Base-by-base conservation (phyloP, 2,113 vertebrate species). In the Catharus bicknelli region DNA sequence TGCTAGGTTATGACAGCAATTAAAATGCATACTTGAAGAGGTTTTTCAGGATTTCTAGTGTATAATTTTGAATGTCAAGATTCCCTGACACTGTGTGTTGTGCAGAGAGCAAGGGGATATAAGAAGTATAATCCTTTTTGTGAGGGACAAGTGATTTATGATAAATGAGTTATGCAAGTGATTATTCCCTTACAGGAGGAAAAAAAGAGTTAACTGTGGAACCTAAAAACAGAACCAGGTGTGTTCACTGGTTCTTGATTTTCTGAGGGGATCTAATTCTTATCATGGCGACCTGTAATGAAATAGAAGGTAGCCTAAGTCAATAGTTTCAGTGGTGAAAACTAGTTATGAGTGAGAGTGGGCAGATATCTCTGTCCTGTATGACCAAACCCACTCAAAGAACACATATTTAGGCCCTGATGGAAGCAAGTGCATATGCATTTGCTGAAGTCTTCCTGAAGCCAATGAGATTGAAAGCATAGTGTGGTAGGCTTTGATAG, bases 401-500 rank as follows among this genome's bases (percentile, higher is more conserved):
- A 48, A 22, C 22, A 27, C 25, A 2, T 67, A 48, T 69, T 90
- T 83, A 87, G 54, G 53, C 53, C 19, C 61, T 29, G 47, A 43
- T 16, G 73, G 85, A 73, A 83, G 51, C 54, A 93, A 85, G 78
- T 51, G 43, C 47, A 16, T 74, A 15, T 73, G 94, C 72, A 80
- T 87, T 94, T 89, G 43, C 78, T 87, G 62, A 79, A 89, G 67
- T 85, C 78, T 89, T 51, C 70, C 63, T 77, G 67, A 90, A 95
- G 78, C 77, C 78, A 73, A 4, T 66, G 74, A 83, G 73, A 89
- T 64, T 94, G 95, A 93, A 95, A 93, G 85, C 75, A 42, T n/a
- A 87, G 67, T 69, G 67, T 94, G 82, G 47, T 92, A 50, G 83
- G 74, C 84, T 94, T 92, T 94, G 88, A 84, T 89, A 67, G 64